Percentiles rank a stretch among this genome's conserved stretches.
Evolutionary conservation across 1,140 invertebrate genomes (phyloP).

Genomic region (Tetraneura akinire): DNA sequence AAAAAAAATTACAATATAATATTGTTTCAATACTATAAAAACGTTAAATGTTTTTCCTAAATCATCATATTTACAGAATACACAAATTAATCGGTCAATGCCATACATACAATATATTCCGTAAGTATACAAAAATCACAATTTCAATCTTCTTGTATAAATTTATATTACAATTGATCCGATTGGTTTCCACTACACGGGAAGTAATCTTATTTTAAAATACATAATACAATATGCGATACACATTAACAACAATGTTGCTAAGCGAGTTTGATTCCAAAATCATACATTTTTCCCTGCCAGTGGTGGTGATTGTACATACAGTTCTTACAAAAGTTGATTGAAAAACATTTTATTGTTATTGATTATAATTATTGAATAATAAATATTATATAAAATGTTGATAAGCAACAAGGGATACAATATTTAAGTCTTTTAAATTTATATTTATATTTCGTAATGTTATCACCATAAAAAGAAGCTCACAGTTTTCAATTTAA

Average conservation of each 20-base stretch:
- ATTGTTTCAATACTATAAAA: no score
- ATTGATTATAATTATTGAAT: neutral
- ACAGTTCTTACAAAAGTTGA: slow-evolving; percentile 31
- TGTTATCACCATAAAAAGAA: slow-evolving; percentile 50
- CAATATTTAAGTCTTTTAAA: slow-evolving; percentile 46
- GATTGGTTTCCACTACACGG: no score
- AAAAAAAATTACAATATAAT: neutral
- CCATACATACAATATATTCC: slow-evolving; percentile 1
- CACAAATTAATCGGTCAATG: slow-evolving; percentile 24
- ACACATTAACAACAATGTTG: neutral
- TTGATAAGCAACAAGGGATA: slow-evolving; percentile 16
- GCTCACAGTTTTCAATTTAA: slow-evolving; percentile 46
- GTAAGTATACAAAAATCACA: slow-evolving; percentile 16
- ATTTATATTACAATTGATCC: neutral
- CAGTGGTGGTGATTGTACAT: slow-evolving; percentile 10
- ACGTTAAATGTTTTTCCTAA: no score
- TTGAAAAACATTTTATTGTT: slow-evolving; percentile 16
- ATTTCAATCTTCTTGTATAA: neutral
- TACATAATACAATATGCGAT: no score
- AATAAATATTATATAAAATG: slow-evolving; percentile 13
- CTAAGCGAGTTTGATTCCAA: slow-evolving; percentile 6
- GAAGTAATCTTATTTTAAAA: no score
- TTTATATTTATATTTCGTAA: slow-evolving; percentile 7
- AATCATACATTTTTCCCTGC: neutral
- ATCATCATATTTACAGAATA: no score